Evolutionary conservation across 2,797 vertebrate species (phyloP).

Genomic region (Diglossa cyanea): DNA sequence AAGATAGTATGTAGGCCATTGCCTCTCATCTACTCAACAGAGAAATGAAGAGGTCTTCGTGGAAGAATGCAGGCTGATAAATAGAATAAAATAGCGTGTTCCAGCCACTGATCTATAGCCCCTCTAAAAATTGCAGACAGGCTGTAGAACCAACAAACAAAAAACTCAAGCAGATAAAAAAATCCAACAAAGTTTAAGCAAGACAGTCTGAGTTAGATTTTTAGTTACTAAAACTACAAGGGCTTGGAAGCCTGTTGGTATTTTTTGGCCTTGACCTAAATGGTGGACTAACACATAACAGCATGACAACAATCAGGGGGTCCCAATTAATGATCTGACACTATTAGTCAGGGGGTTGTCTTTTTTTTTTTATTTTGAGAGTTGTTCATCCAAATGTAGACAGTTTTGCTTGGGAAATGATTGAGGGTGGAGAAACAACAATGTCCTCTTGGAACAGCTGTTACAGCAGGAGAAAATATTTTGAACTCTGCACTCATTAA

Average conservation of each 20-base stretch:
- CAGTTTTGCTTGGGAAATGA: background rate
- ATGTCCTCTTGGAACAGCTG: background rate
- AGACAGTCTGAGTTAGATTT: background rate
- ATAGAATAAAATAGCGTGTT: background rate
- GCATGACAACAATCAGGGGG: background rate
- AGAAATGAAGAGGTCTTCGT: background rate
- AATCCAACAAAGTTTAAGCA: background rate
- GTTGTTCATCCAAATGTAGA: background rate
- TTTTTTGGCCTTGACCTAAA: background rate
- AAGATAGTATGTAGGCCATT: background rate
- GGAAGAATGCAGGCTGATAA: background rate
- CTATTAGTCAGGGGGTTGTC: fast-evolving
- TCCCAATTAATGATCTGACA: background rate
- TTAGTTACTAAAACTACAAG: background rate
- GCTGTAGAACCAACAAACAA: background rate
- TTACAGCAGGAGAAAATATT: background rate
- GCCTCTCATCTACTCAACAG: background rate
- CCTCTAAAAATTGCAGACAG: background rate
- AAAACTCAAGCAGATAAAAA: background rate
- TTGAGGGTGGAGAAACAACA: background rate
- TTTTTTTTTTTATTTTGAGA: background rate
- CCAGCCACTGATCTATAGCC: background rate
- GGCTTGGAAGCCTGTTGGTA: background rate
- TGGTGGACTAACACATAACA: background rate
- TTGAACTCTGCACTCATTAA: background rate